Base-by-base conservation (phyloP, 2,888 invertebrate species). In the Lasioglossum malachurum region DNA sequence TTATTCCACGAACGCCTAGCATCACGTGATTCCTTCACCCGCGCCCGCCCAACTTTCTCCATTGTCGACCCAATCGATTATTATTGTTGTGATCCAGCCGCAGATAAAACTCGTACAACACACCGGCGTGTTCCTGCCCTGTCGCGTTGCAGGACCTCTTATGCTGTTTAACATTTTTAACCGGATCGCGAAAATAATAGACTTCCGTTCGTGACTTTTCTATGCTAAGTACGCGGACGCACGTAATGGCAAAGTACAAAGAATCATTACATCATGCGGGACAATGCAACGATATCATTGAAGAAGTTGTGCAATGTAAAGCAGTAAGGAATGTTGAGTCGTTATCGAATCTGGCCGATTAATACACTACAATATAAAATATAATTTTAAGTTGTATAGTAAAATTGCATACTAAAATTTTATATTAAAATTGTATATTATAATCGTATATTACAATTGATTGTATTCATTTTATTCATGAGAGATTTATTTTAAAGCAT, bases 11-110 rank as follows among this genome's bases (percentile, higher is more conserved):
- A 35, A 67, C 38, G 76, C 14, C 69, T 27, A 72, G 60, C 79
- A 88, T 89, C 86, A 83, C 89, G 87, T 89, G 87, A 90, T 89
- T 91, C 91, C 89, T 91, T 92, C 89, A 91, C 89, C 87, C 88
- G 89, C 87, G 71, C 83, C 87, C 87, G 87, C 83, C 90, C 87
- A 89, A 94, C 94, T 94, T 94, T 94, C 94, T 92, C 94, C 91
- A 94, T 94, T 94, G 93, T 94, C 91, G 91, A 89, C 88, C 84
- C 88, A 83, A 93, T 93, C 92, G 92, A 92, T 93, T 92, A 92
- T 92, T 92, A 91, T 92, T 87, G 86, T 84, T 88, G 86, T 87
- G 89, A 92, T 91, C 91, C 87, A 75, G 74, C 67, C 57, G 53
- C 78, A 77, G 91, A 89, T 88, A 91, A 71, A 85, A 78, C 82